A percentile compares a stretch with the other conserved stretches of the same genome.
Conservation (phyloP, 1,140 invertebrate species). For the Panulirus ornatus region DNA sequence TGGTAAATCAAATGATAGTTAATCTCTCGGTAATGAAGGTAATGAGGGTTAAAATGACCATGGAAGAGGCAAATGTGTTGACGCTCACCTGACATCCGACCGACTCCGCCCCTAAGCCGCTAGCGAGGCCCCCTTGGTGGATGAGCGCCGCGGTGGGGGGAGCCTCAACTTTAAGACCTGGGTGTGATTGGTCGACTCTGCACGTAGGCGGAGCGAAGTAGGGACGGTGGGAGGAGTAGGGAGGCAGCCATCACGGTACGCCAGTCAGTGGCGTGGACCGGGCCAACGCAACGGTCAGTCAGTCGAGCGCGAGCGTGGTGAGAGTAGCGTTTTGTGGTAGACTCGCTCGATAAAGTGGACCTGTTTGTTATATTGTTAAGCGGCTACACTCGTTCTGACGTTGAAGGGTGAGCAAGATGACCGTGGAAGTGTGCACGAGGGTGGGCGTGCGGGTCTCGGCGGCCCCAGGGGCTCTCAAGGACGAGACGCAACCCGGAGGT, state of each 20-base stretch:
- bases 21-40: conserved; percentile 64
- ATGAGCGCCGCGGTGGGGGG: conserved; percentile 21
- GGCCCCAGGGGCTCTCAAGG: conserved; percentile 59
- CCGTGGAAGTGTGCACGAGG: conserved; percentile 68
- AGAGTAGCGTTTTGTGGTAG: conserved; percentile 36
- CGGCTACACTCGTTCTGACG: background rate
- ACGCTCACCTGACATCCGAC: conserved; percentile 1
- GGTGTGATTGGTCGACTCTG: background rate
- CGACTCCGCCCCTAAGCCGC: conserved; percentile 28
- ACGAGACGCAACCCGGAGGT: conserved; percentile 55
- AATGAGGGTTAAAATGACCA: conserved; percentile 66
- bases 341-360: background rate
- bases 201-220: conserved; percentile 9
- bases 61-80: conserved; percentile 58
- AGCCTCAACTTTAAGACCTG: background rate
- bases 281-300: conserved; percentile 36
- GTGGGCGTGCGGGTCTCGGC: conserved; percentile 68
- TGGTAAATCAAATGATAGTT: conserved; percentile 50
- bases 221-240: conserved; percentile 38
- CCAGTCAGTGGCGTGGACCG: conserved; percentile 8
- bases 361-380: background rate
- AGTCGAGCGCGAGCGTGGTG: conserved; percentile 67
- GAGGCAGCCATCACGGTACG: conserved; percentile 55
- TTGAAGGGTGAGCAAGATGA: conserved; percentile 41
- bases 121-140: conserved; percentile 28